Evolutionary conservation across 2,888 invertebrate species (phyloP).

Genomic region (Bedellia somnulentella): DNA sequence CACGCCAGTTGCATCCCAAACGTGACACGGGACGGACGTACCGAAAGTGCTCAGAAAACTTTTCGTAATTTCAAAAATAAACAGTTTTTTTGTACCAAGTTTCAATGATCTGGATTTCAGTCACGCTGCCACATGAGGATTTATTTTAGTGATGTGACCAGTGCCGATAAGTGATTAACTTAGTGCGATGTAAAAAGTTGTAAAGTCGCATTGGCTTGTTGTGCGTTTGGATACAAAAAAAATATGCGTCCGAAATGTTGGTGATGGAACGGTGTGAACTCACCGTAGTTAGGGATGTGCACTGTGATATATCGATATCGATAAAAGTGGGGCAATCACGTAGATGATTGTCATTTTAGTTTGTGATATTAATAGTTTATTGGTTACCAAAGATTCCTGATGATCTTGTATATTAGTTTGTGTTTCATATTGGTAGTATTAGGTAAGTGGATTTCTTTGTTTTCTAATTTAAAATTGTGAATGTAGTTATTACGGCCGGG

Average conservation of each 20-base stretch:
- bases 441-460: conserved; percentile 32
- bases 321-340: conserved; percentile 41
- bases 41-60: no score
- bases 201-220: no score
- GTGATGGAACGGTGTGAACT: conserved; percentile 56
- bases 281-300: conserved; percentile 56
- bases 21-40: conserved; percentile 29
- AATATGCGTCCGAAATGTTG: conserved; percentile 43
- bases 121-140: no score
- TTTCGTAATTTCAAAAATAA: no score
- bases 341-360: conserved; percentile 50
- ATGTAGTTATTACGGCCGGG: no score
- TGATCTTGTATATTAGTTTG: conserved; percentile 61
- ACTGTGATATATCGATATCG: conserved; percentile 39
- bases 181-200: no score
- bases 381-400: conserved; percentile 61
- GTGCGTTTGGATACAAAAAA: no score
- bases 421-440: conserved; percentile 61
- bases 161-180: no score
- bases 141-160: no score
- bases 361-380: conserved; percentile 57
- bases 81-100: no score
- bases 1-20: conserved; percentile 49
- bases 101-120: no score
- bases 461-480: no score